Conservation (phyloP, 2,888 invertebrate genomes). For the Meiosimyza platycephala region DNA sequence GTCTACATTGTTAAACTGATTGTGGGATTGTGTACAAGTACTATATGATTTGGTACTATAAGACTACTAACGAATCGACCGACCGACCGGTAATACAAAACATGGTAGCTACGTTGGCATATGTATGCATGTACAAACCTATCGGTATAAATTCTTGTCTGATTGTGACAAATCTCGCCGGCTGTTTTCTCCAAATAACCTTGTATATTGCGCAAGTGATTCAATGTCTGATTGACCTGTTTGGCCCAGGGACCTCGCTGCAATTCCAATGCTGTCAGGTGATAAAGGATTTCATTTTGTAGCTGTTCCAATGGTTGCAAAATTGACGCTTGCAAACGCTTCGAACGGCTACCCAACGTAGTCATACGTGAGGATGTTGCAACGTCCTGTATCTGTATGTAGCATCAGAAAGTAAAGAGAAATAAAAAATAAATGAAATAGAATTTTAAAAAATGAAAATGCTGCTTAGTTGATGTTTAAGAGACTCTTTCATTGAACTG, state of each 20-base stretch:
- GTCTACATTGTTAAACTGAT: no score
- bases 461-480: no score
- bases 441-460: no score
- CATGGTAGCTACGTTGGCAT: no score
- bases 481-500: no score
- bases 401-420: conserved; percentile 18
- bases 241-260: conserved; percentile 78
- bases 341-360: conserved; percentile 74
- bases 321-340: conserved; percentile 74
- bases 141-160: conserved; percentile 67
- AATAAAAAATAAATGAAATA: neutral
- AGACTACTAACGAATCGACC: no score
- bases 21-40: no score
- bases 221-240: conserved; percentile 78
- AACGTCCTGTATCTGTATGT: conserved; percentile 72
- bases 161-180: conserved; percentile 76
- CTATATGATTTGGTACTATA: no score
- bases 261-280: conserved; percentile 80
- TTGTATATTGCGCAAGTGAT: conserved; percentile 81
- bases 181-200: conserved; percentile 81
- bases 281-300: conserved; percentile 79
- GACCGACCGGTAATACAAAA: no score
- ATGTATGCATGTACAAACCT: conserved; percentile 49
- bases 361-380: conserved; percentile 79
- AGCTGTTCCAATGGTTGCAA: conserved; percentile 77